Base-by-base conservation (phyloP, 2,888 invertebrate genomes). In the Anagyrus pseudococci region DNA sequence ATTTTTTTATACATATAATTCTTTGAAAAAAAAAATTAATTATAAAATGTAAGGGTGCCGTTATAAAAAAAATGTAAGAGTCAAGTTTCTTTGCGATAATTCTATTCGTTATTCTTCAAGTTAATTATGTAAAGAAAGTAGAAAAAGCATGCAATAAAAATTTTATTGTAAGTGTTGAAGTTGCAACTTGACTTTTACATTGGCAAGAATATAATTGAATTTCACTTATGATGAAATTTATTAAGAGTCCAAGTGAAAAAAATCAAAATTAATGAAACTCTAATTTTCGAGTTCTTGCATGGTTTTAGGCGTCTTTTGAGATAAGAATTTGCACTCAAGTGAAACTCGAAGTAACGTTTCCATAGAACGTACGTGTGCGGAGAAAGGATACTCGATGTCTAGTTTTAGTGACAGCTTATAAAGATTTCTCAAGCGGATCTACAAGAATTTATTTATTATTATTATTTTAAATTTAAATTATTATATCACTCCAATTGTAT, bases 311-410 rank as follows among this genome's bases (percentile, higher is more conserved):
- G 54, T 3, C 26, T 47, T 46, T 49, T 53, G 59, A 58, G 47
- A 15, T 58, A 40, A 54, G 56, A 44, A 22, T 55, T 61, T 58
- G 29, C 40, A 46, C 55, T 26, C 48, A 47, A 41, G 26, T 41
- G n/a, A 58, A 49, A 26, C 62, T 58, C 17, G 26, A 40, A 40
- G 46, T 49, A n/a, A 52, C 15, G 20, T 53, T 57, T 53, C 19
- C n/a, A 7, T 46, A 53, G 13, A 26, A 37, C 22, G 23, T 58
- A 54, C 33, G 26, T 43, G 43, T 53, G 50, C 67, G 63, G 67
- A 64, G 66, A 70, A 68, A 69, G 68, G 69, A 69, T 69, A 68
- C 55, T 70, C 66, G 56, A 67, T 64, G 62, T 60, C 62, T 64
- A 67, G 43, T 61, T 68, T 61, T 19, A 65, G 44, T 41, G n/a